Evolutionary conservation across 2,888 invertebrate species (phyloP).

Genomic region (Sicus ferrugineus): DNA sequence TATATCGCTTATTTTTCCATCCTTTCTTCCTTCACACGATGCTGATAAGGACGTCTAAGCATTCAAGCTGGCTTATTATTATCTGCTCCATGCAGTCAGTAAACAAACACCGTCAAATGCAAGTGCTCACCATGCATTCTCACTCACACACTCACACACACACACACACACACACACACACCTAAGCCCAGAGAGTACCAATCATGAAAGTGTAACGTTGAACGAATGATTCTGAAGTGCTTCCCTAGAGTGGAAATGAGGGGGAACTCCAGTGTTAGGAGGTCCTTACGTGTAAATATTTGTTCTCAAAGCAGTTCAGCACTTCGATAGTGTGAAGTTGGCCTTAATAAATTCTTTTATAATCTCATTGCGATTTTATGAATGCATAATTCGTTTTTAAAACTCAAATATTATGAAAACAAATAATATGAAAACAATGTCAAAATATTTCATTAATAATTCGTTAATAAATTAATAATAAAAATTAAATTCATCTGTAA

Average conservation of each 20-base stretch:
- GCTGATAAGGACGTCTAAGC: background rate
- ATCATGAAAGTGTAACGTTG: slow-evolving; percentile 10
- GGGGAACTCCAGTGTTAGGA: too few species aligned
- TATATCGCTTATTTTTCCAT: background rate
- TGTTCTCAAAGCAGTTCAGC: too few species aligned
- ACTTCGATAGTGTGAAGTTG: too few species aligned
- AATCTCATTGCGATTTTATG: too few species aligned
- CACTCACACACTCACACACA: too few species aligned
- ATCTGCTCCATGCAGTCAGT: background rate
- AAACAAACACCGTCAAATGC: slow-evolving; percentile 3
- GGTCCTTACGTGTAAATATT: too few species aligned
- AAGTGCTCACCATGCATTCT: too few species aligned
- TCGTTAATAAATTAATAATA: background rate
- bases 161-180: background rate
- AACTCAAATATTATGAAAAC: too few species aligned
- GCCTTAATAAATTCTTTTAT: too few species aligned
- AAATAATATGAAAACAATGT: too few species aligned
- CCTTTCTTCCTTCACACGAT: background rate
- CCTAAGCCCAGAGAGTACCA: background rate
- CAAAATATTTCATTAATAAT: background rate
- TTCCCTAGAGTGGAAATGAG: too few species aligned
- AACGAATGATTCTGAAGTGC: background rate
- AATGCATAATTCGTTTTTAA: too few species aligned
- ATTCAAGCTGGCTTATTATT: slow-evolving; percentile 7
- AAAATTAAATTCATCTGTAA: background rate